Evolutionary conservation across 2,113 vertebrate species (phyloP).

Genomic region (Pelobates fuscus): DNA sequence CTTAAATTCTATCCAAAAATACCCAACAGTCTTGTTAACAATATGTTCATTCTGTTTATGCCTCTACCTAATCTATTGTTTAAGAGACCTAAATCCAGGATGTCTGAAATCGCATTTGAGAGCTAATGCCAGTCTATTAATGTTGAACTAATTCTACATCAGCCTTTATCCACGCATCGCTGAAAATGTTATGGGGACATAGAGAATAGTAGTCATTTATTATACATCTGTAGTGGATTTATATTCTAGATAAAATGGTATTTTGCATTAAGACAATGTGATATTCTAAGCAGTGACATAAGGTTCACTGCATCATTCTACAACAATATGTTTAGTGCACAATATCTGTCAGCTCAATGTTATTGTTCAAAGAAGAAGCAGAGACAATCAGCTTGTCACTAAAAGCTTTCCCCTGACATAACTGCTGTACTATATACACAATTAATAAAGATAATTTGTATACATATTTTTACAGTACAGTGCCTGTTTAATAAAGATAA

Average conservation of each 20-base stretch:
- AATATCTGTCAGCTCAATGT: neutral
- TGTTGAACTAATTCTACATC: neutral
- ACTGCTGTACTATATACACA: too few relatives aligned
- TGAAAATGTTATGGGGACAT: neutral
- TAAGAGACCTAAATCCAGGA: neutral
- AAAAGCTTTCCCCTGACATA: neutral
- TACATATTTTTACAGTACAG: too few relatives aligned
- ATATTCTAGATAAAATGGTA: neutral
- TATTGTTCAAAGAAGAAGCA: neutral
- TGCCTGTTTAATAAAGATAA: too few relatives aligned
- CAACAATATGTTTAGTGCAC: neutral
- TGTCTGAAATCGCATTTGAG: neutral
- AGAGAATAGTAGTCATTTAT: constrained; percentile 1
- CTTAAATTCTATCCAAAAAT: too few relatives aligned
- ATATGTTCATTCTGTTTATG: neutral
- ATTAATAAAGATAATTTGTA: too few relatives aligned
- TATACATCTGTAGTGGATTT: neutral
- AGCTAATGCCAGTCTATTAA: neutral
- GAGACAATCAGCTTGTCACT: neutral
- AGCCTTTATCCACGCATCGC: neutral
- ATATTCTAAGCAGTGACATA: neutral
- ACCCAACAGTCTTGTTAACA: too few relatives aligned
- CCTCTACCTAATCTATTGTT: neutral
- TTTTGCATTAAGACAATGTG: neutral
- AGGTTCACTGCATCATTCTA: neutral